phyloP scores from a whole-genome alignment of 2,888 invertebrate species.

The Phasia obesa region DNA sequence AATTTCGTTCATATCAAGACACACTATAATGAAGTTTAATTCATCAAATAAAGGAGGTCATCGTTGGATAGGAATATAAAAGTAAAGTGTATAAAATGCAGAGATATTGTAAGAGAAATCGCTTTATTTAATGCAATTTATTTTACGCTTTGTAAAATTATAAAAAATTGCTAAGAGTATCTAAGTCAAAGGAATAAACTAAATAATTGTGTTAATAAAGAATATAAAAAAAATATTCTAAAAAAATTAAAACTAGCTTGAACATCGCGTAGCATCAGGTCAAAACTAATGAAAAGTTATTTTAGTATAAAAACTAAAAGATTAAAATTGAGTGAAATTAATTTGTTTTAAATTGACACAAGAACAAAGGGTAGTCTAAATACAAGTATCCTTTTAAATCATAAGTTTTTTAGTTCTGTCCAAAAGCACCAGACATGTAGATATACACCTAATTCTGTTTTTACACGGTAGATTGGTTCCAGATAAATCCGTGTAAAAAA shows the following conservation, averaged over 20 bases:
- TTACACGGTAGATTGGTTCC: too few relatives aligned
- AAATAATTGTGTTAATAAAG: slow-evolving; percentile 2
- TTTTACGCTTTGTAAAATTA: not conserved
- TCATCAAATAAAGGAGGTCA: slow-evolving; percentile 50
- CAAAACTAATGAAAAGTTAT: slow-evolving; percentile 1
- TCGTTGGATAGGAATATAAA: slow-evolving; percentile 20
- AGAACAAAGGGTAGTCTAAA: too few relatives aligned
- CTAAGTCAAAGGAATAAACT: slow-evolving; percentile 8
- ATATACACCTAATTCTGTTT: too few relatives aligned
- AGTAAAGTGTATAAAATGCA: slow-evolving; percentile 24
- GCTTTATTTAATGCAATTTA: slow-evolving; percentile 25
- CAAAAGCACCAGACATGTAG: too few relatives aligned
- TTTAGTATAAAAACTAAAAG: too few relatives aligned
- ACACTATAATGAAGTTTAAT: slow-evolving; percentile 33
- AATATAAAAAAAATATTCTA: not conserved
- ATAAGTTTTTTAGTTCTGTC: too few relatives aligned
- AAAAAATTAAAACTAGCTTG: not conserved
- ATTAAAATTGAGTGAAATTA: too few relatives aligned
- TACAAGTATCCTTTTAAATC: too few relatives aligned
- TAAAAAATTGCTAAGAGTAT: not conserved
- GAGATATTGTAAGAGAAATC: slow-evolving; percentile 19
- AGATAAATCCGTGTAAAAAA: too few relatives aligned
- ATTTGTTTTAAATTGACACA: too few relatives aligned
- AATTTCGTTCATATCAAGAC: slow-evolving; percentile 23
- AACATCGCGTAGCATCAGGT: not conserved